These are phyloP conservation scores for Tretioscincus oriximinensis DNA, from an alignment of 2,113 vertebrate genomes.

Conservation along the genomic window DNA sequence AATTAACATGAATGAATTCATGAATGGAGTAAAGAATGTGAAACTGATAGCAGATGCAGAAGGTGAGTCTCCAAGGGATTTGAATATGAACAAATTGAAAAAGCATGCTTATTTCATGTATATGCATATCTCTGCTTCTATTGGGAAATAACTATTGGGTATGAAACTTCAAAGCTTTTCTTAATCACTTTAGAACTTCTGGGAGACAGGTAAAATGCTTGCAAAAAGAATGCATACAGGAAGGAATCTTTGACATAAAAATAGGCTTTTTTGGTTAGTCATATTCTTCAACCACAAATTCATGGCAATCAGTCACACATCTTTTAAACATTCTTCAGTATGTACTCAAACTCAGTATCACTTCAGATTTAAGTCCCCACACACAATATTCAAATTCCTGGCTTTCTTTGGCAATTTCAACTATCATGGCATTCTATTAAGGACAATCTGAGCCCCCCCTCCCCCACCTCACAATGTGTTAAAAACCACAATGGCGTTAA, in stretches of 20 bases:
- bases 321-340: too few species aligned
- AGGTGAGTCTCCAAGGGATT: neutral
- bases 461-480: too few species aligned
- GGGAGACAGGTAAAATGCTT: neutral
- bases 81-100: neutral
- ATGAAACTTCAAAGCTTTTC: neutral
- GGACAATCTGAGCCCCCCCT: too few species aligned
- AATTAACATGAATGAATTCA: constrained; percentile 8
- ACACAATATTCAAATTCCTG: too few species aligned
- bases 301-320: neutral
- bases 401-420: too few species aligned
- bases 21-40: neutral
- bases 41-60: neutral
- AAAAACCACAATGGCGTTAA: too few species aligned
- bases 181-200: neutral
- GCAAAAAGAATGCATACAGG: neutral
- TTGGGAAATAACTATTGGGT: neutral
- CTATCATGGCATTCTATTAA: too few species aligned
- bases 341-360: too few species aligned
- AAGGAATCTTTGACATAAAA: neutral
- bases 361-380: too few species aligned
- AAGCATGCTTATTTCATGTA: neutral
- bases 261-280: neutral
- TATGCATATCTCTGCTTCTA: neutral
- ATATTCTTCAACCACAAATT: neutral